Evolutionary conservation across 2,797 vertebrate genomes (phyloP), one percentile per base, ranked within the genome.

Genomic region (Eulemur mongoz): DNA sequence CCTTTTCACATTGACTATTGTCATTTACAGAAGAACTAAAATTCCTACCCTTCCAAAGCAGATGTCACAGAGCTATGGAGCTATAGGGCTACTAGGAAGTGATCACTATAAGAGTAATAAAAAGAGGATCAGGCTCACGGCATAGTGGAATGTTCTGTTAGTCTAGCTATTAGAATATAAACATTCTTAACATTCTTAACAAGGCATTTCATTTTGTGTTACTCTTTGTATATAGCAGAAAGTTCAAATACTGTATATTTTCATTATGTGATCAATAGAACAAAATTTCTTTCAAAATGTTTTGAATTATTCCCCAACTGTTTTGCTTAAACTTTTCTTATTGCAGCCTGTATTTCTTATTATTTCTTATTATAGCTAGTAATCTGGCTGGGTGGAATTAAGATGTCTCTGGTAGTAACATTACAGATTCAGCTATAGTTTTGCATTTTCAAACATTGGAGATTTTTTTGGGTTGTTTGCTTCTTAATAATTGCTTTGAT

Each of bases 31-130:
- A 85, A 92, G 92, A 98, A 85, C 93, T 95, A 98, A 97, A 98
- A 98, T 98, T 98, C 93, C 96, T 95, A 73, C 85, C 85, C 96
- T 98, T 97, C 97, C 96, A 98, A 96, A 98, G 96, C 93, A 97
- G 97, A 98, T 98, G 97, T 79, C 97, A 96, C 97, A 98, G 97
- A 97, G 98, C 98, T 98, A 97, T 67, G 96, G 94, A 98, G 98
- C 96, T 97, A 92, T 97, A 98, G 93, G 95, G 87, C 52, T 96
- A 95, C 0, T 84, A n/a, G 2, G n/a, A 75, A 76, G 91, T 84
- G 94, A 96, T 88, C 94, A 97, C 97, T 97, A 97, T 45, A 97
- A 95, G 76, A 97, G 97, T 98, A 98, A 97, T 94, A 90, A 97
- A 73, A 89, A 97, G 85, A 94, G 89, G 81, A 96, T 97, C 54